Percentiles rank a stretch among this genome's conserved stretches.
phyloP scores from a whole-genome alignment of 2,888 invertebrate genomes.

The Timema podura region DNA sequence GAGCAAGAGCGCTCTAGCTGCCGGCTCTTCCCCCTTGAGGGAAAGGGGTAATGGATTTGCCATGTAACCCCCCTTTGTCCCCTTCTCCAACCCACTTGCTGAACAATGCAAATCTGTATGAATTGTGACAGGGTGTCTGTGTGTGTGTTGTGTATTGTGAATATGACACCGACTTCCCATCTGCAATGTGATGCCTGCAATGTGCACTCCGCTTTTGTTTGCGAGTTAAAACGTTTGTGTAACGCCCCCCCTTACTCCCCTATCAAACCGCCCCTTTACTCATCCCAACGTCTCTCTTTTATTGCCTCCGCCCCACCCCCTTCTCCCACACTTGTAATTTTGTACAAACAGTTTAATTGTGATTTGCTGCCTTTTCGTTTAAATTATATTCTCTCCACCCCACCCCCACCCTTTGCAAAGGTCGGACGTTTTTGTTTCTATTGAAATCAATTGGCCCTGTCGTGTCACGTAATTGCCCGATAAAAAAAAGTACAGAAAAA shows the following conservation, averaged over 20 bases:
- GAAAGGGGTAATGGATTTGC: slow-evolving; percentile 8
- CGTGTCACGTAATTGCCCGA: not conserved
- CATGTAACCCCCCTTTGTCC: slow-evolving; percentile 1
- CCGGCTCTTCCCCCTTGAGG: too few relatives aligned
- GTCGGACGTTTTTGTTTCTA: not conserved
- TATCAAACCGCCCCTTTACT: not conserved
- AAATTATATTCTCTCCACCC: too few relatives aligned
- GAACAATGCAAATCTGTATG: slow-evolving; percentile 15
- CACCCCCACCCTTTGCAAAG: too few relatives aligned
- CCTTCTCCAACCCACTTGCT: not conserved
- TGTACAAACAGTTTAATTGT: not conserved
- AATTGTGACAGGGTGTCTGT: slow-evolving; percentile 9
- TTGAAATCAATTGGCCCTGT: slow-evolving; percentile 11
- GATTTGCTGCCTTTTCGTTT: too few relatives aligned
- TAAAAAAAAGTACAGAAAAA: too few relatives aligned
- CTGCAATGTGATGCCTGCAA: too few relatives aligned
- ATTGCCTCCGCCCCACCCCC: not conserved
- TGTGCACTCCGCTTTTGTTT: too few relatives aligned
- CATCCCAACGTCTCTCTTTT: not conserved
- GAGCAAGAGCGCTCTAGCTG: too few relatives aligned
- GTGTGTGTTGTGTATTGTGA: not conserved
- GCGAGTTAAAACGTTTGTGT: too few relatives aligned
- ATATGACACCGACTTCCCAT: too few relatives aligned
- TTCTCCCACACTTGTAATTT: slow-evolving; percentile 8
- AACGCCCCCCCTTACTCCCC: too few relatives aligned